phyloP scores from a whole-genome alignment of 2,888 invertebrate species.

The Gerosis bhagava region DNA sequence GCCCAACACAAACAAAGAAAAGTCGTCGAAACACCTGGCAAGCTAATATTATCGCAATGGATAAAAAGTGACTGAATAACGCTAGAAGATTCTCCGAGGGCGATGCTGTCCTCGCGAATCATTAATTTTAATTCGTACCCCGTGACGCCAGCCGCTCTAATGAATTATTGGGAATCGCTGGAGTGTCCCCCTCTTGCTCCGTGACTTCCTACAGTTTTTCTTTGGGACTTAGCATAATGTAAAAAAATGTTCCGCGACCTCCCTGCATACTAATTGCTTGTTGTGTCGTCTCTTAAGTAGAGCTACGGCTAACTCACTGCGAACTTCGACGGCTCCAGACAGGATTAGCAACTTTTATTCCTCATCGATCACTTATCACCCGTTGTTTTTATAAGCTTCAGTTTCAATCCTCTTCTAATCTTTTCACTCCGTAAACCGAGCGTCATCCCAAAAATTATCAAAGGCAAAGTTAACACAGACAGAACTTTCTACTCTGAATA shows the following conservation, averaged over 20 bases:
- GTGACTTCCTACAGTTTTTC: slow-evolving; percentile 70
- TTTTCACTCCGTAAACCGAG: slow-evolving; percentile 35
- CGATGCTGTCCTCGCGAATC: slow-evolving; percentile 73
- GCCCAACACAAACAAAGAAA: slow-evolving; percentile 54
- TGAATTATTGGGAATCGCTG: slow-evolving; percentile 80
- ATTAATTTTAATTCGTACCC: slow-evolving; percentile 81
- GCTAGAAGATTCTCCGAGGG: slow-evolving; percentile 64
- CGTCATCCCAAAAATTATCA: slow-evolving; percentile 38
- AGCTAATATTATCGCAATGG: slow-evolving; percentile 63
- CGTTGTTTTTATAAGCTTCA: slow-evolving; percentile 54
- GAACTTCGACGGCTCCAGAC: slow-evolving; percentile 61
- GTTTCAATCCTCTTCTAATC: slow-evolving; percentile 56
- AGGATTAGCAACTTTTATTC: slow-evolving; percentile 76
- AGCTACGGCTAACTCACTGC: slow-evolving; percentile 58
- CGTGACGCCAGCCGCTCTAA: slow-evolving; percentile 75
- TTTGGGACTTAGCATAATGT: slow-evolving; percentile 77
- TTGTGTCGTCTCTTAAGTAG: slow-evolving; percentile 68
- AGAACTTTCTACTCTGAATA: slow-evolving; percentile 37
- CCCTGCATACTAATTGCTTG: slow-evolving; percentile 79
- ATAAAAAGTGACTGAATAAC: slow-evolving; percentile 75
- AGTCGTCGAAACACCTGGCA: slow-evolving; percentile 62
- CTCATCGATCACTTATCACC: slow-evolving; percentile 72
- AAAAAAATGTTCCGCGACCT: slow-evolving; percentile 75
- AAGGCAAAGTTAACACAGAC: slow-evolving; percentile 45
- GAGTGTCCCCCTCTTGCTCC: slow-evolving; percentile 55